Evolutionary conservation across 2,797 vertebrate genomes (phyloP).

Genomic region (Adelosebastes latens): DNA sequence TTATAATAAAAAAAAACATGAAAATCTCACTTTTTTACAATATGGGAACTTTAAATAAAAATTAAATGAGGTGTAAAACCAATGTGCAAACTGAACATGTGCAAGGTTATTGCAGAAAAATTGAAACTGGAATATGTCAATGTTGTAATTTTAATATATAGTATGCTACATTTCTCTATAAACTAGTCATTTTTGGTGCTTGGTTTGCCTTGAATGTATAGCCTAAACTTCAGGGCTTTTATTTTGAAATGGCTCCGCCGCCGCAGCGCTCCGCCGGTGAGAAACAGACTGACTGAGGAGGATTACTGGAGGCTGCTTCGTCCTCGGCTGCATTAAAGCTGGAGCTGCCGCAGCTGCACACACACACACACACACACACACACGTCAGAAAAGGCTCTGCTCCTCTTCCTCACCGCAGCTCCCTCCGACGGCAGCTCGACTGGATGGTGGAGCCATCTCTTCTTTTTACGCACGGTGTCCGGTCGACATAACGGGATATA

Average conservation of each 20-base stretch:
- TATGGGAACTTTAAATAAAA: too few relatives aligned
- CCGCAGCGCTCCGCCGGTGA: slow-evolving; percentile 10
- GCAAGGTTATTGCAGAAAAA: too few relatives aligned
- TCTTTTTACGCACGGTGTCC: slow-evolving; percentile 11
- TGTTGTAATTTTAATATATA: neutral
- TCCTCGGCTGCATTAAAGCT: slow-evolving; percentile 76
- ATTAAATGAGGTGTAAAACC: too few relatives aligned
- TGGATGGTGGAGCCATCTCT: slow-evolving; percentile 54
- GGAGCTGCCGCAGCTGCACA: slow-evolving; percentile 76
- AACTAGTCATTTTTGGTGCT: neutral
- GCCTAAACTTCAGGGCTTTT: slow-evolving; percentile 29
- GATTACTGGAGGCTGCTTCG: slow-evolving; percentile 72
- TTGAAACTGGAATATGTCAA: neutral
- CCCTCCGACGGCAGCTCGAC: slow-evolving; percentile 47
- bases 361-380: slow-evolving; percentile 52
- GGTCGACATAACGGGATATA: slow-evolving; percentile 15
- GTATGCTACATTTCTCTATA: neutral
- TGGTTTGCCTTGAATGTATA: neutral
- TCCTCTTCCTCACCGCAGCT: slow-evolving; percentile 55
- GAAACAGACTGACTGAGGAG: slow-evolving; percentile 23
- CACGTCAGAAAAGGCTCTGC: slow-evolving; percentile 58
- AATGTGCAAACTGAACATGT: too few relatives aligned
- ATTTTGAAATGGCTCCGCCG: slow-evolving; percentile 48
- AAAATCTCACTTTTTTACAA: too few relatives aligned
- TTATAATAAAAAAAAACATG: too few relatives aligned